Evolutionary conservation across 1,140 invertebrate genomes (phyloP).

Genomic region (Agrilus planipennis): DNA sequence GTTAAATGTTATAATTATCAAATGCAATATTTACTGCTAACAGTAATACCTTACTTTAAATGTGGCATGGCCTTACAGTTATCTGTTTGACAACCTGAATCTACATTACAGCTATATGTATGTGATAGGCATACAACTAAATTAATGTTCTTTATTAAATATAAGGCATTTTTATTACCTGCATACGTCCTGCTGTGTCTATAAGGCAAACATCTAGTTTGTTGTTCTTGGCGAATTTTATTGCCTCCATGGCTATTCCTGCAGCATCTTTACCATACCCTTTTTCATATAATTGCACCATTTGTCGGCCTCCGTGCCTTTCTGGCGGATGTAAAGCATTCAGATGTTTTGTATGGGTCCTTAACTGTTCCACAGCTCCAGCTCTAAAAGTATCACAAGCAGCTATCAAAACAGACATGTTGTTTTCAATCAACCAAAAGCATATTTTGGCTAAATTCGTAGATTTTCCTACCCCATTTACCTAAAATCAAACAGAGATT

Average conservation of each 20-base stretch:
- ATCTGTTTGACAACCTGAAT: no score
- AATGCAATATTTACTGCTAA: no score
- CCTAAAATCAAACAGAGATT: conserved; percentile 27
- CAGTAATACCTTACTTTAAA: no score
- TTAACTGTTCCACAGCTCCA: conserved; percentile 95
- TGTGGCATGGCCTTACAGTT: no score
- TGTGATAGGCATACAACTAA: no score
- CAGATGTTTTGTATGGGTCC: conserved; percentile 88
- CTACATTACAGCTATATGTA: no score
- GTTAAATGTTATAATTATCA: no score
- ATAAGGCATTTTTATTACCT: no score
- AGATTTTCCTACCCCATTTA: conserved; percentile 98
- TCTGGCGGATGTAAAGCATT: conserved; percentile 85
- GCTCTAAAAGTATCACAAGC: conserved; percentile 99
- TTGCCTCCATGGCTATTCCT: conserved; percentile 94
- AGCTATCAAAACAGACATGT: conserved; percentile 90
- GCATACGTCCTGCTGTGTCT: conserved; percentile 98
- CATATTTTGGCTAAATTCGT: conserved; percentile 99
- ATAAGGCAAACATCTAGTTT: conserved; percentile 86
- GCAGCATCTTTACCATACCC: conserved; percentile 98
- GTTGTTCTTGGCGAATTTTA: conserved; percentile 72
- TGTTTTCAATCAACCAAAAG: conserved; percentile 99
- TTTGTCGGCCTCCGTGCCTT: conserved; percentile 53
- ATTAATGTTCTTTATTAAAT: no score
- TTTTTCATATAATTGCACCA: conserved; percentile 96